Base-by-base conservation (phyloP, 2,797 vertebrate genomes). In the Nasua narica region DNA sequence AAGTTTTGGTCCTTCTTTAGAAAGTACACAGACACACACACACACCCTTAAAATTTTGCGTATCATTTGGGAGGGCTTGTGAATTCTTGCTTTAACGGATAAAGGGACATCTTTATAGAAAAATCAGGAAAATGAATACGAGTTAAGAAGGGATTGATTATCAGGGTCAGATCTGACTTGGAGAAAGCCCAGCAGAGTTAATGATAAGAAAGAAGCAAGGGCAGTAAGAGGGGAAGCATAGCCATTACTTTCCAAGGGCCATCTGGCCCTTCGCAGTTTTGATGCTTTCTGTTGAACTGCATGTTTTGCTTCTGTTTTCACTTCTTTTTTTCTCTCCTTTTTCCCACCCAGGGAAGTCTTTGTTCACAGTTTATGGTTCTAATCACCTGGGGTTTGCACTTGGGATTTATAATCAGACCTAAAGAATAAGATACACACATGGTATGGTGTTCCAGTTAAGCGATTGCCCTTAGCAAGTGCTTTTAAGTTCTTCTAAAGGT, bases 341-440 rank as follows among this genome's bases (percentile, higher is more conserved):
- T 62, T 82, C 32, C 58, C 8, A 82, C 46, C 54, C 40, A 65
- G 43, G 48, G 46, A 77, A 95, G 29, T 85, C 85, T 82, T 97
- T 91, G 50, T 48, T 96, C 21, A 78, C 52, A 85, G 52, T 95
- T 97, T 86, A 52, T 89, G 69, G 37, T 77, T 95, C 62, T 81
- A 72, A 85, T 96, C 79, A 90, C 60, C 48, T 96, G 82, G 46
- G 23, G 15, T 91, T 77, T 91, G 48, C 16, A 76, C 43, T 65
- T 96, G 56, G n/a, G 43, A 81, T 91, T 97, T 96, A 48, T 54
- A 97, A 40, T 96, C 37, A 83, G 7, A 50, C 48, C 29, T 82
- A 81, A 97, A 90, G 37, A 89, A 81, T 94, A 87, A 92, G 16
- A 40, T 77, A 11, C 23, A 89, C 5, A 32, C 50, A 87, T 29